Evolutionary conservation across 2,888 invertebrate species (phyloP).

Genomic region (Oscheius myriophilus): DNA sequence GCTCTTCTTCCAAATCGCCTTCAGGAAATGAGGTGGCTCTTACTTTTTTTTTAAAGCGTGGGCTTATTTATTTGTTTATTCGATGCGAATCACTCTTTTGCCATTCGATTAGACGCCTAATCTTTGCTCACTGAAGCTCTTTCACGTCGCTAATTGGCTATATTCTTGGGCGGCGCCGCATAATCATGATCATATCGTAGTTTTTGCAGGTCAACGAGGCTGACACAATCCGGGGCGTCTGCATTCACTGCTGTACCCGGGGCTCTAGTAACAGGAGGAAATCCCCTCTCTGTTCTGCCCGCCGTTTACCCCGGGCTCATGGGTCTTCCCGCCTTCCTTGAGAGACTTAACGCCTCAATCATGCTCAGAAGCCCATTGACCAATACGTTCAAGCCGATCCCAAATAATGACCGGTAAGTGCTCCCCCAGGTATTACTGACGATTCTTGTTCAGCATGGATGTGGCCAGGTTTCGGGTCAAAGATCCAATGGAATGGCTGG

Average conservation of each 20-base stretch:
- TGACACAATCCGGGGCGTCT: slow-evolving; percentile 43
- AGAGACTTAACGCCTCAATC: slow-evolving; percentile 40
- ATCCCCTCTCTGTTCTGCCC: slow-evolving; percentile 23
- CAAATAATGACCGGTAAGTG: slow-evolving; percentile 62
- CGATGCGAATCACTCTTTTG: no score
- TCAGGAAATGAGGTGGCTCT: neutral
- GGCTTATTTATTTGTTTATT: no score
- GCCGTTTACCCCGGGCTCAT: slow-evolving; percentile 54
- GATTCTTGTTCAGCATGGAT: slow-evolving; percentile 55
- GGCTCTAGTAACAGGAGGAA: neutral
- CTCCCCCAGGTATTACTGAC: neutral
- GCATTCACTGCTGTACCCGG: slow-evolving; percentile 56
- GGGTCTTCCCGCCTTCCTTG: slow-evolving; percentile 55
- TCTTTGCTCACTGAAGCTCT: slow-evolving; percentile 23
- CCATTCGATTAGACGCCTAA: slow-evolving; percentile 11
- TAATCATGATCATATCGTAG: no score
- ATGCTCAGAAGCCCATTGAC: slow-evolving; percentile 58
- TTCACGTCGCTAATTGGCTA: slow-evolving; percentile 23
- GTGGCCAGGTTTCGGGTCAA: slow-evolving; percentile 69
- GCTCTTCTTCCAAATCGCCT: neutral
- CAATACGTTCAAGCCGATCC: slow-evolving; percentile 62
- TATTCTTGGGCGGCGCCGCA: slow-evolving; percentile 26
- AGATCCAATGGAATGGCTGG: slow-evolving; percentile 66
- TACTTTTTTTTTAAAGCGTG: no score
- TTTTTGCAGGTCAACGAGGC: slow-evolving; percentile 29